Evolutionary conservation across 2,888 invertebrate species (phyloP).

Genomic region (Nomada hirtipes): DNA sequence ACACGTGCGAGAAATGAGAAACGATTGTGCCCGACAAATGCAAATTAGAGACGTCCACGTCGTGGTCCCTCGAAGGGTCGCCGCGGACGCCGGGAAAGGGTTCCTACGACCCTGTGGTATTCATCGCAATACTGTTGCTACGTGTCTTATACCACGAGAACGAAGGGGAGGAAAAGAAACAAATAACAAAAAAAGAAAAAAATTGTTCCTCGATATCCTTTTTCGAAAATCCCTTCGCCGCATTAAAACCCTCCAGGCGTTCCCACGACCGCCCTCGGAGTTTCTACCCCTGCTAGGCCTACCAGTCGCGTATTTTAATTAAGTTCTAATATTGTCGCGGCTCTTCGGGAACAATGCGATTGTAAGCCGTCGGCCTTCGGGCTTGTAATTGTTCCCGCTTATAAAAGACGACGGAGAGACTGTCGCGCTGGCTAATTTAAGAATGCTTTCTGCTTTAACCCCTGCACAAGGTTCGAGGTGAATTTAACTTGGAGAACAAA

Average conservation of each 20-base stretch:
- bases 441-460: slow-evolving; percentile 5
- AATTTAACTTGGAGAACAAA: too few relatives aligned
- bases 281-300: slow-evolving; percentile 5
- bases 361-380: slow-evolving; percentile 36
- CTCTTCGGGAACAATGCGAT: slow-evolving; percentile 62
- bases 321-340: slow-evolving; percentile 56
- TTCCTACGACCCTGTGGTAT: slow-evolving; percentile 62
- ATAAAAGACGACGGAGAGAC: slow-evolving; percentile 36
- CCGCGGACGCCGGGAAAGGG: slow-evolving; percentile 59
- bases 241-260: slow-evolving; percentile 45
- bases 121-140: slow-evolving; percentile 53
- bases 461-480: not conserved
- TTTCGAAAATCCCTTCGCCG: slow-evolving; percentile 64
- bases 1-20: slow-evolving; percentile 58
- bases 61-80: slow-evolving; percentile 55
- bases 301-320: slow-evolving; percentile 64
- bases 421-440: not conserved
- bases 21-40: slow-evolving; percentile 57
- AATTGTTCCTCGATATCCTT: slow-evolving; percentile 69
- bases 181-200: slow-evolving; percentile 20
- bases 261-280: slow-evolving; percentile 71
- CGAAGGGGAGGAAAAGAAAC: slow-evolving; percentile 25
- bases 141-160: slow-evolving; percentile 34
- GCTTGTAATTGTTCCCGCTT: slow-evolving; percentile 55
- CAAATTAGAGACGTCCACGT: slow-evolving; percentile 71